Evolutionary conservation across 2,888 invertebrate species (phyloP), one percentile per base, ranked within the genome.

Genomic region (Cantharis lateralis): DNA sequence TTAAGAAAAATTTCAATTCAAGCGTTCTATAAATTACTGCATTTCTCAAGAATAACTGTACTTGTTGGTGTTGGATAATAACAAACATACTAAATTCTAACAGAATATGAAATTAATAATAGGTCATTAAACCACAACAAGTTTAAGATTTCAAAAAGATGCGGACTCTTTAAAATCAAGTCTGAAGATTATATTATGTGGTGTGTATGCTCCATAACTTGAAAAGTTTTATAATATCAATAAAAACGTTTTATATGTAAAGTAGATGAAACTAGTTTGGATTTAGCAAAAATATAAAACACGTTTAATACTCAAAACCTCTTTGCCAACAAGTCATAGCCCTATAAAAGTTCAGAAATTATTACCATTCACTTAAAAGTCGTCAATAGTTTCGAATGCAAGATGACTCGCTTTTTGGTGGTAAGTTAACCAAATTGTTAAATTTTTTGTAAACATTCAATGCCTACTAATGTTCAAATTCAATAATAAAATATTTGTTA

Each of bases 91-190:
- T 2, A 48, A 48, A 48, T n/a, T n/a, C n/a, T 48, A 48, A 48
- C 48, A 48, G 48, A 9, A 48, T 11, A 66, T 20, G 20, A 16
- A 66, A 66, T 24, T 66, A 20, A 13, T 16, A 63, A 18, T 63
- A 66, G 64, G 64, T 66, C 64, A 24, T 66, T 66, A 66, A 66
- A 66, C 64, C 64, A 66, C 13, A 66, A 63, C 18, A 63, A 48
- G 48, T 48, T 48, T 48, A n/a, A 48, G n/a, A 48, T n/a, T 48
- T 48, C 48, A 48, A 48, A 48, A n/a, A 48, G n/a, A n/a, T n/a
- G 48, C 48, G n/a, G n/a, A 48, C n/a, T 48, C 48, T 9, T n/a
- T 5, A 48, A 48, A 48, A 48, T 48, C n/a, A 48, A 48, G 7
- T 48, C 48, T n/a, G n/a, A 48, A 48, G 48, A 48, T 48, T 48